Evolutionary conservation across 2,113 vertebrate species (phyloP), one percentile per base, ranked within the genome.

Genomic region (Apteryx owenii): DNA sequence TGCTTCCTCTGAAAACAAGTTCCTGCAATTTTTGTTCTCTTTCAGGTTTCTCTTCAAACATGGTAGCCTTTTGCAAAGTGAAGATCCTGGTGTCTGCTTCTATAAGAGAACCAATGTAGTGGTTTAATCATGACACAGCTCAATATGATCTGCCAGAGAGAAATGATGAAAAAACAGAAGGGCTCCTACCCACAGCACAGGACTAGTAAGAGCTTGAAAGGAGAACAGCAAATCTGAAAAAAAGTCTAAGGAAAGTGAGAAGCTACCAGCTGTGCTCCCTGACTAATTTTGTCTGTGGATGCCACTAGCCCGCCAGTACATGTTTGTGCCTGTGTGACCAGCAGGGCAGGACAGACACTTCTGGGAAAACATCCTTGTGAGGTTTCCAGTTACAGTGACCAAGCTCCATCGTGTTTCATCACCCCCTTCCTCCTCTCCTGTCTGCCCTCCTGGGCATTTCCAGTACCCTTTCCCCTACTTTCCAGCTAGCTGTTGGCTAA

Each of bases 51-150:
- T 50, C 15, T 66, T 91, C 68, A 5, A 18, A 48, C 0, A 0
- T 4, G 4, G 7, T 0, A 0, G 3, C 10, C 3, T 69, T 71
- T 44, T 77, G 5, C 0, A 0, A n/a, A 50, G 6, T 4, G 8
- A 19, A 26, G 10, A 60, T 23, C 13, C 11, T 33, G 51, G 31
- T 68, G 42, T 38, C 60, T 68, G 29, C 21, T 60, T 21, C 85
- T 95, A 66, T 46, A 94, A 83, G 66, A 95, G 53, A 93, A 38
- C 12, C 36, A 62, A 48, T 7, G 66, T 13, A 25, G 25, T 19
- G 17, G 25, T 58, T 12, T 76, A 46, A 40, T 29, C 18, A n/a
- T 3, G 6, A 18, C 25, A 82, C 38, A 92, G 11, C 18, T 88
- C 46, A 60, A 23, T 3, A 2, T 51, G 36, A 21, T 12, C 10